Evolutionary conservation across 1,140 invertebrate species (phyloP), one percentile per base, ranked within the genome.

Genomic region (Archegozetes longisetosus): DNA sequence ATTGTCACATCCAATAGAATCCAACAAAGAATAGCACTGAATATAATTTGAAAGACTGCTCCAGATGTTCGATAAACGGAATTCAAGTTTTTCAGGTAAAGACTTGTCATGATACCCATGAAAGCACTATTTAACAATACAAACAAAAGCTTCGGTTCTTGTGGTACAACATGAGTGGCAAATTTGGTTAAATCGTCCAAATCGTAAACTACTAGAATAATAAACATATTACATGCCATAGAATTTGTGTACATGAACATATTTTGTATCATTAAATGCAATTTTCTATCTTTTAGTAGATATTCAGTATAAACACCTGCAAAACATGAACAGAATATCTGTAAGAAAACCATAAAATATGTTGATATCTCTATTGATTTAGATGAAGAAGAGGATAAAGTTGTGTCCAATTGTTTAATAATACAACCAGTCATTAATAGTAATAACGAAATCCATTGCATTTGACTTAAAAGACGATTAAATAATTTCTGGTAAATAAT

Each of bases 261-360:
- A 75, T 96, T 97, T 74, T 96, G 92, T 61, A 94, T 72, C 74
- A 89, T 91, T 62, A 95, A 85, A 70, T 92, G 84, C 0, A 91
- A 82, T 64, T 84, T 27, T 25, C 80, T 81, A 56, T 72, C 70
- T 77, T 97, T 97, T 0, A 97, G 73, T 49, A 97, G 74, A 74
- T 89, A 93, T 72, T 97, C 92, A 72, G 94, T 95, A 70, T 95
- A 97, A 14, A 95, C 92, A 22, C 92, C 91, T 17, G 91, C 91
- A 64, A 92, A 74, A 64, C 89, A 94, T 0, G 91, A 95, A 66
- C 85, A 92, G 60, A 93, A 80, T 27, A 88, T 85, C 80, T 94
- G 82, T 48, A 85, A 79, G 62, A 82, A 54, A 55, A 63, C 64
- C n/a, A n/a, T n/a, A n/a, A n/a, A n/a, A n/a, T n/a, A n/a, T n/a